Evolutionary conservation across 2,888 invertebrate species (phyloP).

Genomic region (Synergus umbraculus): DNA sequence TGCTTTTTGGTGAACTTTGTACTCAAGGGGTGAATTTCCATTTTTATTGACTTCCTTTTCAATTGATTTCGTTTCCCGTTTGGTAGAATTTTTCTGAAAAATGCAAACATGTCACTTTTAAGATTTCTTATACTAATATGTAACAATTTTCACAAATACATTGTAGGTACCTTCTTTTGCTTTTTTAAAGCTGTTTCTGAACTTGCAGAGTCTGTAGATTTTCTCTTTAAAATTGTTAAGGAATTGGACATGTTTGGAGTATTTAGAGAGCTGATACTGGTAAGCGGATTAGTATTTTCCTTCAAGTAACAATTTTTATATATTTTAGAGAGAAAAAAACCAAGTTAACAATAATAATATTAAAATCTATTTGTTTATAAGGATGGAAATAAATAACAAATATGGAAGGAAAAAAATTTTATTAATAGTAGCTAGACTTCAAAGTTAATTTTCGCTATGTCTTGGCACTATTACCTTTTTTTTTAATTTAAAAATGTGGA

Average conservation of each 20-base stretch:
- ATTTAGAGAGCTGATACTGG: background rate
- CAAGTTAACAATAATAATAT: background rate
- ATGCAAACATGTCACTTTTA: conserved; percentile 1
- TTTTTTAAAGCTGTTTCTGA: background rate
- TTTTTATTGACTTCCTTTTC: background rate
- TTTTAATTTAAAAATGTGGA: background rate
- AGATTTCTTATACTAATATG: background rate
- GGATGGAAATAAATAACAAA: background rate
- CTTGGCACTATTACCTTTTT: too few species aligned
- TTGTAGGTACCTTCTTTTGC: background rate
- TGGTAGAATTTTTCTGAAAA: background rate
- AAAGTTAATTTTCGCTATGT: too few species aligned
- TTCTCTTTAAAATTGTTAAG: background rate
- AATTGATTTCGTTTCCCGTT: conserved; percentile 2
- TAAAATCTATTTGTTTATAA: background rate
- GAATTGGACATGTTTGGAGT: background rate
- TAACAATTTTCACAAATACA: background rate
- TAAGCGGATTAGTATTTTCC: background rate
- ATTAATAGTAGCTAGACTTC: too few species aligned
- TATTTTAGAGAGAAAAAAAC: background rate
- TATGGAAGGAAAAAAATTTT: background rate
- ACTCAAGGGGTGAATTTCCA: conserved; percentile 1
- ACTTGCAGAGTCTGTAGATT: background rate
- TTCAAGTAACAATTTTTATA: background rate
- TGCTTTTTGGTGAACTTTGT: background rate